Conservation (phyloP, 2,888 invertebrate genomes). For the Lingula anatina region DNA sequence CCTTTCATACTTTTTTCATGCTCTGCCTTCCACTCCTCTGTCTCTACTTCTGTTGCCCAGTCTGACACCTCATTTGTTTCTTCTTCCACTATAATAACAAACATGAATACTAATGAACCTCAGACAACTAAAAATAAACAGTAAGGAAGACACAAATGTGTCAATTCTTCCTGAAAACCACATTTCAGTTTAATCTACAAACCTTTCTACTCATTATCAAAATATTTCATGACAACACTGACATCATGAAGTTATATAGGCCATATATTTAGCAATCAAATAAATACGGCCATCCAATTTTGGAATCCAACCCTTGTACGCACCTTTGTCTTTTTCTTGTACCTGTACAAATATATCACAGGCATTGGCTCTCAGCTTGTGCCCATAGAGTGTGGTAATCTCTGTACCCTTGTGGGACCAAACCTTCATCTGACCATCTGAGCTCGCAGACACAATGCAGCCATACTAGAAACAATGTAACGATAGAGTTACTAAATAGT, state of each 20-base stretch:
- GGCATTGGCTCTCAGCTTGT: slow-evolving; percentile 37
- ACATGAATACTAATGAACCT: neutral
- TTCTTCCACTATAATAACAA: neutral
- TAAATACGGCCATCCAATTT: too few species aligned
- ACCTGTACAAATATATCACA: slow-evolving; percentile 38
- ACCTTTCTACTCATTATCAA: too few species aligned
- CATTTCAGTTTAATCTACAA: too few species aligned
- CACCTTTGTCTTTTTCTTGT: too few species aligned
- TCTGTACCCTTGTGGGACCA: slow-evolving; percentile 51
- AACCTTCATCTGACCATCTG: slow-evolving; percentile 47
- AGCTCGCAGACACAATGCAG: slow-evolving; percentile 46
- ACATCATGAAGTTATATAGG: too few species aligned
- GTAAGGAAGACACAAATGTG: too few species aligned
- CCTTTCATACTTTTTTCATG: neutral
- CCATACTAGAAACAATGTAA: slow-evolving; percentile 32
- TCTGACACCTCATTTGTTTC: neutral
- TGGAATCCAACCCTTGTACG: too few species aligned
- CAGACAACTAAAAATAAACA: too few species aligned
- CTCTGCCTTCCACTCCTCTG: neutral
- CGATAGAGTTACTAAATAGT: too few species aligned
- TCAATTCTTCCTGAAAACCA: too few species aligned
- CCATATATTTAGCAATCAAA: too few species aligned
- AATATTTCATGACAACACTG: too few species aligned
- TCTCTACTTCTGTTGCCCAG: neutral
- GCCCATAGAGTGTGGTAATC: slow-evolving; percentile 47